A percentile compares a stretch with the other conserved stretches of the same genome.
These are phyloP conservation scores for Dryobates pubescens DNA, from an alignment of 2,797 vertebrate species.

Conservation along the genomic window DNA sequence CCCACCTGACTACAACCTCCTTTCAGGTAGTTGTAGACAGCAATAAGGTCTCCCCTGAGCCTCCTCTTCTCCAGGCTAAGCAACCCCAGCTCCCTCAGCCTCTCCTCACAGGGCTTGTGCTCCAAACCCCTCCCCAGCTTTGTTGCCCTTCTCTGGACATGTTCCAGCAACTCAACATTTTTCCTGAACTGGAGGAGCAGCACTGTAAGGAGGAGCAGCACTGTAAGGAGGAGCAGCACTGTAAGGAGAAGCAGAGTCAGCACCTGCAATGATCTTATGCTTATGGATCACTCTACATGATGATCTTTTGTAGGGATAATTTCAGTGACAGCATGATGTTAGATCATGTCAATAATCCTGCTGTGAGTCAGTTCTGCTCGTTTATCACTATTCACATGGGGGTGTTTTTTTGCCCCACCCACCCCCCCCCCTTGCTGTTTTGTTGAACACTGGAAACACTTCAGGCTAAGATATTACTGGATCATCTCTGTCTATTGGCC, in stretches of 20 bases:
- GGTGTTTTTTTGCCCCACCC: not conserved
- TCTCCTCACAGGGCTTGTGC: too few species aligned
- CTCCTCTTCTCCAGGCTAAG: too few species aligned
- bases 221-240: not conserved
- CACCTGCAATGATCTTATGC: not conserved
- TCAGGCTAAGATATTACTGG: not conserved
- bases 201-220: not conserved
- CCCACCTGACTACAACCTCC: too few species aligned
- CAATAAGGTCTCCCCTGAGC: too few species aligned
- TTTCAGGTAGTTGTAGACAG: too few species aligned
- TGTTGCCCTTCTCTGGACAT: too few species aligned
- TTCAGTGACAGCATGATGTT: constrained; percentile 1
- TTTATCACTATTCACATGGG: not conserved
- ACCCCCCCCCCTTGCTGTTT: not conserved
- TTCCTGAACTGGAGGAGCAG: not conserved
- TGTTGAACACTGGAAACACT: not conserved
- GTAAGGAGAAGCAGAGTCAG: not conserved
- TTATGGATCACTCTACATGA: not conserved
- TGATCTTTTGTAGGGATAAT: constrained; percentile 22
- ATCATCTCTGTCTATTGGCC: not conserved
- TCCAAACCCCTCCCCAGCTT: too few species aligned
- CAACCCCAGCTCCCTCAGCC: too few species aligned
- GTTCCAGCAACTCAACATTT: too few species aligned
- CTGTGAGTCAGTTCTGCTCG: not conserved
- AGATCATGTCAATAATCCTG: constrained; percentile 9